Evolutionary conservation across 1,140 invertebrate species (phyloP).

Genomic region (Melipona quadrifasciata): DNA sequence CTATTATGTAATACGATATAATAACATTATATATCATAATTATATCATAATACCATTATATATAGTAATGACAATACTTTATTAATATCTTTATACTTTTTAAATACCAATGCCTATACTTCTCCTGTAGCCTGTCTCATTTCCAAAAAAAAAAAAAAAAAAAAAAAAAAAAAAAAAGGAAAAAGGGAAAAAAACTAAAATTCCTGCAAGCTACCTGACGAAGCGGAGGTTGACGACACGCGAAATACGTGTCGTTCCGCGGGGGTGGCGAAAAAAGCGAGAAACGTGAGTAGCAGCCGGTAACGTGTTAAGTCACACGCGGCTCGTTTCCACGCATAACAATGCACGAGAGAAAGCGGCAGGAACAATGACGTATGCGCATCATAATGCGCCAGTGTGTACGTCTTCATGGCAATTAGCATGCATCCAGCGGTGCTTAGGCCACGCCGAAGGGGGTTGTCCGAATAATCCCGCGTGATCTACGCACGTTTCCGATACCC

Average conservation of each 20-base stretch:
- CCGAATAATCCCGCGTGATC: slow-evolving; percentile 71
- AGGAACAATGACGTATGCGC: slow-evolving; percentile 37
- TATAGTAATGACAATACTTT: no score
- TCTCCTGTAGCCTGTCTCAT: background rate
- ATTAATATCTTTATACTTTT: no score
- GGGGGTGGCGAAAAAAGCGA: background rate
- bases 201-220: no score
- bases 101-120: no score
- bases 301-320: slow-evolving; percentile 37
- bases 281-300: background rate
- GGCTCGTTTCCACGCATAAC: slow-evolving; percentile 30
- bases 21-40: no score
- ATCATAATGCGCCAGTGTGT: slow-evolving; percentile 48
- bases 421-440: slow-evolving; percentile 69
- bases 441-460: slow-evolving; percentile 57
- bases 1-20: no score
- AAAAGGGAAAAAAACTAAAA: no score
- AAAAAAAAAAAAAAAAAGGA: no score
- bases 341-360: slow-evolving; percentile 17
- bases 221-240: no score
- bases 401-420: slow-evolving; percentile 69
- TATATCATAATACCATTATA: no score
- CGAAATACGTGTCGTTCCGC: background rate
- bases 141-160: background rate
- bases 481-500: slow-evolving; percentile 69